phyloP scores from a whole-genome alignment of 2,888 invertebrate species.

The Polylopha cassiicola region DNA sequence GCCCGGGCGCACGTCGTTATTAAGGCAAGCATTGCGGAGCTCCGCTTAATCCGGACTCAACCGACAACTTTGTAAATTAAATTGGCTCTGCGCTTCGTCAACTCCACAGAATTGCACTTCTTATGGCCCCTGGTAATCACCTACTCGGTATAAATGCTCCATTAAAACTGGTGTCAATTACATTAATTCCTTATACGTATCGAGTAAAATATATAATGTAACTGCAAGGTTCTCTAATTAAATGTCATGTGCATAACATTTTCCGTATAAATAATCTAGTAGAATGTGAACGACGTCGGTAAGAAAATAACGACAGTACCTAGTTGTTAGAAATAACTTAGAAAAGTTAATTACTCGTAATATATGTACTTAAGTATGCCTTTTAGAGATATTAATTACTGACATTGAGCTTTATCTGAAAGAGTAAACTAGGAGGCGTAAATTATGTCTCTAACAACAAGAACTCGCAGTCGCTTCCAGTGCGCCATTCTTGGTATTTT shows the following conservation, averaged over 20 bases:
- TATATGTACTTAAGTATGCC: constrained; percentile 4
- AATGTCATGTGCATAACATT: constrained; percentile 57
- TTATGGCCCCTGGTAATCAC: constrained; percentile 60
- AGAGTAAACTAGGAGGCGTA: constrained; percentile 11
- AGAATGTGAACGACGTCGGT: constrained; percentile 48
- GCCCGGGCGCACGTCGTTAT: constrained; percentile 50
- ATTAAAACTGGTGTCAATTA: constrained; percentile 72
- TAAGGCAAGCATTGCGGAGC: constrained; percentile 40
- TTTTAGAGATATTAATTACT: constrained; percentile 9
- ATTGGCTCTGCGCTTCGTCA: constrained; percentile 58
- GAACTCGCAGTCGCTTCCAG: constrained; percentile 15
- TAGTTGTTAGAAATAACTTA: constrained; percentile 37
- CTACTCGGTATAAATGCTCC: constrained; percentile 59
- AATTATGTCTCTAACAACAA: constrained; percentile 9
- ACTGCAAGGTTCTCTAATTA: constrained; percentile 55
- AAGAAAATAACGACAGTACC: constrained; percentile 37
- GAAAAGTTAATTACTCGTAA: constrained; percentile 34
- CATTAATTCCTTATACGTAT: constrained; percentile 63
- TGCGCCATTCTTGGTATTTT: constrained; percentile 14
- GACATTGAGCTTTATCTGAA: constrained; percentile 11
- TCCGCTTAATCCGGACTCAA: constrained; percentile 58
- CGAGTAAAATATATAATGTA: constrained; percentile 54
- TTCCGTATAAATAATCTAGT: constrained; percentile 53
- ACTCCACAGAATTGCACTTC: constrained; percentile 59
- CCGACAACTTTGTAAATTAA: constrained; percentile 72